These are phyloP conservation scores for Tenthredo notha DNA, from an alignment of 2,888 invertebrate species.

Conservation along the genomic window DNA sequence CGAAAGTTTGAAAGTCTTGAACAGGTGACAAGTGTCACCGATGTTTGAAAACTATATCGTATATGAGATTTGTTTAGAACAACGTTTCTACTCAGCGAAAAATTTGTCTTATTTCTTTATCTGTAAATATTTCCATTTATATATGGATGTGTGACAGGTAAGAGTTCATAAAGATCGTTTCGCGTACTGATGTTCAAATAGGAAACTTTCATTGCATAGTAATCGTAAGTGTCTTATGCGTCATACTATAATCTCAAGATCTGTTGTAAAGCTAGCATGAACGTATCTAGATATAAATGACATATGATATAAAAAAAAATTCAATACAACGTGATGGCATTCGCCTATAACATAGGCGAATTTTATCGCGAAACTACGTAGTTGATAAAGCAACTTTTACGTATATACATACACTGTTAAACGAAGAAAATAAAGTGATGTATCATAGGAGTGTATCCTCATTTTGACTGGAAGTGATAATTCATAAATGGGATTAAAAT, in stretches of 20 bases:
- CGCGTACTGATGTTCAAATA: too few species aligned
- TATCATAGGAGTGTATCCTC: neutral
- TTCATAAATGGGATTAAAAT: neutral
- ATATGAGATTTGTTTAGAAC: neutral
- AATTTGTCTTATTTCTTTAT: too few species aligned
- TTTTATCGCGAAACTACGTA: neutral
- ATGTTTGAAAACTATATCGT: neutral
- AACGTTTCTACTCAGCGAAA: too few species aligned
- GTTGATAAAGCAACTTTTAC: neutral
- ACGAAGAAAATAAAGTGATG: neutral
- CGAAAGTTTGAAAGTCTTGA: conserved; percentile 12
- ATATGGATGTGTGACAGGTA: too few species aligned
- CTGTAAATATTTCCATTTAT: too few species aligned
- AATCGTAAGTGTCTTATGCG: too few species aligned
- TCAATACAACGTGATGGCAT: neutral
- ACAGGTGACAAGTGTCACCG: neutral
- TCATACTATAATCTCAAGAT: neutral
- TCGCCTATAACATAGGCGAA: neutral
- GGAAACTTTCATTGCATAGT: too few species aligned
- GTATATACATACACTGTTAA: neutral
- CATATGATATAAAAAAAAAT: neutral
- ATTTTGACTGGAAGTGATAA: neutral
- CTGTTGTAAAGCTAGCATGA: neutral
- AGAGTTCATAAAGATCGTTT: too few species aligned
- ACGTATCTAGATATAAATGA: neutral